phyloP scores from a whole-genome alignment of 2,797 vertebrate genomes.

The Squalus acanthias region DNA sequence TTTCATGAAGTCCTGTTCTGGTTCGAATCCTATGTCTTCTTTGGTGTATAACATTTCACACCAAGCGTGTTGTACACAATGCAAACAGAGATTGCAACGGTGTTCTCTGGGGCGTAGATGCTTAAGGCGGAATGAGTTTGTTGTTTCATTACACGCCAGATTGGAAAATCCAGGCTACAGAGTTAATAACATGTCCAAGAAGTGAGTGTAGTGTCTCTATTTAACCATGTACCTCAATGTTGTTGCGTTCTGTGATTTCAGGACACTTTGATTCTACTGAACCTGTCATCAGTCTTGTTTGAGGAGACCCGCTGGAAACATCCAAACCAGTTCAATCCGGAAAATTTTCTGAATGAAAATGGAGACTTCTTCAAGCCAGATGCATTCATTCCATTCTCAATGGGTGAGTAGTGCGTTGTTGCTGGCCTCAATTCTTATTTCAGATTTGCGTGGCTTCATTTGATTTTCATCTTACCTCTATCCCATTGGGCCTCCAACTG shows the following conservation, averaged over 20 bases:
- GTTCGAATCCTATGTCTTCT: neutral
- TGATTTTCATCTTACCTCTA: neutral
- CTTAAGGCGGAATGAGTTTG: neutral
- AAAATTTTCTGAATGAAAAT: neutral
- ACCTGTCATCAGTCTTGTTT: neutral
- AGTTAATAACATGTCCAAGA: neutral
- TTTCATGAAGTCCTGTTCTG: neutral
- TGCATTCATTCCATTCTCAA: constrained; percentile 30
- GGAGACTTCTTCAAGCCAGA: constrained; percentile 22
- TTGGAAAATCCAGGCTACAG: neutral
- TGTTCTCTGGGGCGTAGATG: neutral
- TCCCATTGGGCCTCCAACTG: too few relatives aligned
- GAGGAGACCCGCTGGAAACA: neutral
- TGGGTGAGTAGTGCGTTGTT: neutral
- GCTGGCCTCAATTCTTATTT: neutral
- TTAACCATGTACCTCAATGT: neutral
- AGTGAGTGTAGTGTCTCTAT: neutral
- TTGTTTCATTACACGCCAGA: neutral
- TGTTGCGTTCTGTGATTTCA: neutral
- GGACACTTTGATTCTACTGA: neutral
- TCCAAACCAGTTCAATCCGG: constrained; percentile 29
- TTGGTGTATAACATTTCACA: neutral
- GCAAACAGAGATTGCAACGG: neutral
- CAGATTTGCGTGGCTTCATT: too few relatives aligned
- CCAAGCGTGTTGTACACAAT: neutral